Base-by-base conservation (phyloP, 1,140 invertebrate species). In the Zaprionus camerounensis region DNA sequence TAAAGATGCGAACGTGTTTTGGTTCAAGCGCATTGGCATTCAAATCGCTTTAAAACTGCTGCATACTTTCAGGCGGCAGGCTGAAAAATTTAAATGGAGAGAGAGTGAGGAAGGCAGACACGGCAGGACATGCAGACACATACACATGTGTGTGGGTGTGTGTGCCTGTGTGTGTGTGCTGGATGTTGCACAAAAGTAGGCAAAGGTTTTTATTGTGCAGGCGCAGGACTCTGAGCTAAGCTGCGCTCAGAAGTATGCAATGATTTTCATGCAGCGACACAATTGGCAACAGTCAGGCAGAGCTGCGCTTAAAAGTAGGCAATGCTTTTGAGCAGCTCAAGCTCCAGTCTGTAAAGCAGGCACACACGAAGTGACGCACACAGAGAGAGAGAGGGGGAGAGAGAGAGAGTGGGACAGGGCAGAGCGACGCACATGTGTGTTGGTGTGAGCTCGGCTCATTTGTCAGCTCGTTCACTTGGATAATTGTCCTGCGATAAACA, bases 401-500 rank as follows among this genome's bases (percentile, higher is more conserved):
- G 46, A 9, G 26, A 69, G 12, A 64, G 31, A 62, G 17, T 17
- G 15, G 56, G 22, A 31, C 46, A 36, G 56, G 34, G 11, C 46
- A 62, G 2, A 17, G n/a, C 5, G 20, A 28, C 24, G 38, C 51
- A 66, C 57, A 22, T 57, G 61, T 53, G 41, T 49, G 26, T 9
- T 12, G 63, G 34, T 59, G 46, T 76, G 58, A 59, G 56, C 85
- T 67, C 65, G 90, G 84, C 90, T 91, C 90, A 91, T 91, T 91
- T 91, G 90, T 91, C 90, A 91, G 90, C 82, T 86, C 90, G 82
- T 91, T 91, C 90, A 78, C 74, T 83, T 91, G 90, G 90, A 91
- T 91, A 91, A 91, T 91, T 91, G 90, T 91, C 80, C 90, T 85
- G 85, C 90, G 84, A 91, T 91, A 91, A 91, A 91, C 90, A 86